phyloP scores from a whole-genome alignment of 2,888 invertebrate species.

The Drosophila antonietae region DNA sequence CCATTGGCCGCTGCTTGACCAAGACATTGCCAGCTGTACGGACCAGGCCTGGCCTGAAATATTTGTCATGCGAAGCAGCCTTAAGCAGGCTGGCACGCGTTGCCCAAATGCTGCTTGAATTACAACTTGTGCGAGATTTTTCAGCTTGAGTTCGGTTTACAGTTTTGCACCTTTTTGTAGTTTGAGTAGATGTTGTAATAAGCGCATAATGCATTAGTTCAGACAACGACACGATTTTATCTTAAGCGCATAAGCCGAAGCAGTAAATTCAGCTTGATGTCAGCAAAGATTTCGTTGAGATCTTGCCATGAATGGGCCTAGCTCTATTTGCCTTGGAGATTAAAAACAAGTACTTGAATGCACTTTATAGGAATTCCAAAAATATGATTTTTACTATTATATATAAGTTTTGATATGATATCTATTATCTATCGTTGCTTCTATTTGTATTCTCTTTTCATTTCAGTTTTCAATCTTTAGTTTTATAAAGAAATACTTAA shows the following conservation, averaged over 20 bases:
- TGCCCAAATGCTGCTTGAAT: slow-evolving; percentile 9
- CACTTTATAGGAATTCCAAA: not conserved
- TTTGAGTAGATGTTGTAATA: slow-evolving; percentile 37
- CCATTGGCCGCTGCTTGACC: slow-evolving; percentile 32
- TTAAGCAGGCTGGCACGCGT: slow-evolving; percentile 67
- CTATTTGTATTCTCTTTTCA: too few relatives aligned
- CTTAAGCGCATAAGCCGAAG: not conserved
- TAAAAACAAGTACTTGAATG: not conserved
- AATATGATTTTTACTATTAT: not conserved
- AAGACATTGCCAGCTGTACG: slow-evolving; percentile 53
- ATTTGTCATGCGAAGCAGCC: slow-evolving; percentile 25
- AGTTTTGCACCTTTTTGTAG: slow-evolving; percentile 34
- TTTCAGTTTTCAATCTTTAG: not conserved
- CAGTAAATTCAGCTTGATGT: not conserved
- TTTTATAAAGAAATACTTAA: not conserved
- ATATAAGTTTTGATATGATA: not conserved
- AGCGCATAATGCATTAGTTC: slow-evolving; percentile 32
- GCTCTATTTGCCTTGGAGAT: not conserved
- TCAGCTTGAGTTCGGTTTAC: slow-evolving; percentile 22
- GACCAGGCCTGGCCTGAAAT: not conserved
- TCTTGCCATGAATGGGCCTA: not conserved
- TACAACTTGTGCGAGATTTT: slow-evolving; percentile 46
- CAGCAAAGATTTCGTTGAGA: not conserved
- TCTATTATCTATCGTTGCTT: too few relatives aligned
- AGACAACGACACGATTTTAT: not conserved